Percentiles rank a stretch among this genome's conserved stretches.
phyloP scores from a whole-genome alignment of 2,888 invertebrate genomes.

The Melinopterus prodromus region DNA sequence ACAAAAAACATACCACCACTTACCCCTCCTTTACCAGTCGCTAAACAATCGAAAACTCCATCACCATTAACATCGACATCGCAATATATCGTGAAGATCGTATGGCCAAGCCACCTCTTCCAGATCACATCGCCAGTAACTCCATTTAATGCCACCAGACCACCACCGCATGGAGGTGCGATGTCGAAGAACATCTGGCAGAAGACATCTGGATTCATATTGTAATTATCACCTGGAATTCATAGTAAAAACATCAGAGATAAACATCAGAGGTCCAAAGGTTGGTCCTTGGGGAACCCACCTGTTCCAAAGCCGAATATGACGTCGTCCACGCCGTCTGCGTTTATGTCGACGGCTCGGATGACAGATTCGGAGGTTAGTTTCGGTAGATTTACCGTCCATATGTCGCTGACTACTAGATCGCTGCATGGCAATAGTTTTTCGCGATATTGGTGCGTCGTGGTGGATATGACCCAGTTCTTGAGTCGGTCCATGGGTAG shows the following conservation, averaged over 20 bases:
- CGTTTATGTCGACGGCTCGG: conserved; percentile 74
- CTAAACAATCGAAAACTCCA: conserved; percentile 74
- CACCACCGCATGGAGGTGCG: conserved; percentile 74
- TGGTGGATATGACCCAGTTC: conserved; percentile 64
- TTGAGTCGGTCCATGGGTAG: conserved; percentile 68
- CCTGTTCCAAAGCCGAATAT: conserved; percentile 82
- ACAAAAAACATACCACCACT: conserved; percentile 45
- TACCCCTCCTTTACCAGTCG: conserved; percentile 77
- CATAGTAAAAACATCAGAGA: neutral
- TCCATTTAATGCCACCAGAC: conserved; percentile 80
- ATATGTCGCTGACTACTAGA: conserved; percentile 67
- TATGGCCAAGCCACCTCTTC: conserved; percentile 76
- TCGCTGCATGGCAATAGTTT: conserved; percentile 68
- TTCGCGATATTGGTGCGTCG: conserved; percentile 43
- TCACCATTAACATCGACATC: conserved; percentile 75
- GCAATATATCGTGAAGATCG: conserved; percentile 78
- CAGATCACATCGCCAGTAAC: conserved; percentile 74
- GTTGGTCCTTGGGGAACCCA: conserved; percentile 47
- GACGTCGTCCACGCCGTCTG: conserved; percentile 75
- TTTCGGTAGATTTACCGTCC: conserved; percentile 74
- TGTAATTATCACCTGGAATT: conserved; percentile 62
- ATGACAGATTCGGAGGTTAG: conserved; percentile 78
- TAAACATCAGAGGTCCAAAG: neutral
- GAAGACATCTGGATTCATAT: conserved; percentile 66
- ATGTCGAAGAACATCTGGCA: conserved; percentile 75